Conservation (phyloP, 2,797 vertebrate species). For the Gymnocypris eckloni region DNA sequence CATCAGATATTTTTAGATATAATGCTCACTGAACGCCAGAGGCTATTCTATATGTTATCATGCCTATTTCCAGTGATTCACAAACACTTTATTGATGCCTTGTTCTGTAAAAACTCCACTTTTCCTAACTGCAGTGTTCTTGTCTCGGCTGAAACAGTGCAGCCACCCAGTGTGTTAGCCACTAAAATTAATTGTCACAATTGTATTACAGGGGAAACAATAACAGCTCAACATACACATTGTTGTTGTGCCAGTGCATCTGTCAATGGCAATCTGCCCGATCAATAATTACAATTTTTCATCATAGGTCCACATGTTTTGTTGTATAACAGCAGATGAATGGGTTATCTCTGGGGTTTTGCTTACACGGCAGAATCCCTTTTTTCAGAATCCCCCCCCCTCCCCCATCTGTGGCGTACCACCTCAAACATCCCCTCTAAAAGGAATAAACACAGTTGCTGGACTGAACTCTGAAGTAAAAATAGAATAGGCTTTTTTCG, state of each 20-base stretch:
- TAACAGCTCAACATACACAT: slow-evolving; percentile 34
- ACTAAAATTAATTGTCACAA: slow-evolving; percentile 31
- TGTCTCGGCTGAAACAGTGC: background rate
- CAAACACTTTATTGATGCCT: slow-evolving; percentile 12
- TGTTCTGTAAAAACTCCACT: background rate
- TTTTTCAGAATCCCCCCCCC: background rate
- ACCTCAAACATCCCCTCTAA: slow-evolving; percentile 49
- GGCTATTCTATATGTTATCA: slow-evolving; percentile 15
- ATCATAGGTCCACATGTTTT: slow-evolving; percentile 39
- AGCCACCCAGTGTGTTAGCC: slow-evolving; percentile 1
- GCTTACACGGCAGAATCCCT: slow-evolving; percentile 33
- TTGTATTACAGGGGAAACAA: slow-evolving; percentile 48
- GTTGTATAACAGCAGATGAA: slow-evolving; percentile 48
- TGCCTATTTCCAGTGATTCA: background rate
- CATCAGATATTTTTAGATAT: slow-evolving; percentile 30
- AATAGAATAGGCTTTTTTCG: slow-evolving; percentile 45
- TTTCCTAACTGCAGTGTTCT: background rate
- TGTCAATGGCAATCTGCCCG: slow-evolving; percentile 26
- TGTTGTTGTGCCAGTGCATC: slow-evolving; percentile 46
- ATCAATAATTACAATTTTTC: slow-evolving; percentile 38
- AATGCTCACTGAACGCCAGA: slow-evolving; percentile 18
- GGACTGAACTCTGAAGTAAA: slow-evolving; percentile 41
- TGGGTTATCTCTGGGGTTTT: slow-evolving; percentile 43
- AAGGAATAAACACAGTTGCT: slow-evolving; percentile 34
- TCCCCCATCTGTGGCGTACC: slow-evolving; percentile 15